A percentile compares a stretch with the other conserved stretches of the same genome.
phyloP scores from a whole-genome alignment of 2,888 invertebrate species.

The Dione vanillae region DNA sequence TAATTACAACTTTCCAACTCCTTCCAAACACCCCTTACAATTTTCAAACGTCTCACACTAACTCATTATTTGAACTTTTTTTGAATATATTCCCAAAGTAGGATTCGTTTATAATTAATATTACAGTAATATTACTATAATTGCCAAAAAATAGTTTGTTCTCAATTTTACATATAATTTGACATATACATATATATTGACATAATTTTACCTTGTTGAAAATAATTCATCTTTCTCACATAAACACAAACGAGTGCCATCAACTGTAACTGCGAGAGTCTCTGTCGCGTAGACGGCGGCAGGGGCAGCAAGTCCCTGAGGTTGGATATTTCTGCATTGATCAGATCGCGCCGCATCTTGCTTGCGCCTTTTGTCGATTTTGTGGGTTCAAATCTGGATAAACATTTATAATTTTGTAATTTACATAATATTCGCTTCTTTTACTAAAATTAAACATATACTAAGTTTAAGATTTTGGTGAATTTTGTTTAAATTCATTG shows the following conservation, averaged over 20 bases:
- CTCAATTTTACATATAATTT: not conserved
- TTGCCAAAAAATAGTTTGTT: no score
- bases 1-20: no score
- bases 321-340: constrained; percentile 99
- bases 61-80: no score
- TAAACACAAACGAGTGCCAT: constrained; percentile 99
- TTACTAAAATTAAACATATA: no score
- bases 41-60: no score
- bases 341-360: constrained; percentile 98
- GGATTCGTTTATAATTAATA: no score
- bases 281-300: constrained; percentile 97
- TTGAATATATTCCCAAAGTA: no score
- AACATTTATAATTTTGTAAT: not conserved
- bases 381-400: constrained; percentile 92
- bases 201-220: constrained; percentile 92
- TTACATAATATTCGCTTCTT: not conserved
- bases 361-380: constrained; percentile 99
- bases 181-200: not conserved
- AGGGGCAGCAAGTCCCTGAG: constrained; percentile 97
- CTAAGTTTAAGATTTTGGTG: no score
- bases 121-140: no score
- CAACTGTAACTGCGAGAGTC: constrained; percentile 98
- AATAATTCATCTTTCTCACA: constrained; percentile 99
- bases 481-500: no score
- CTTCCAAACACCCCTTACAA: no score